Evolutionary conservation across 2,113 vertebrate genomes (phyloP).

Genomic region (Polyodon spathula): DNA sequence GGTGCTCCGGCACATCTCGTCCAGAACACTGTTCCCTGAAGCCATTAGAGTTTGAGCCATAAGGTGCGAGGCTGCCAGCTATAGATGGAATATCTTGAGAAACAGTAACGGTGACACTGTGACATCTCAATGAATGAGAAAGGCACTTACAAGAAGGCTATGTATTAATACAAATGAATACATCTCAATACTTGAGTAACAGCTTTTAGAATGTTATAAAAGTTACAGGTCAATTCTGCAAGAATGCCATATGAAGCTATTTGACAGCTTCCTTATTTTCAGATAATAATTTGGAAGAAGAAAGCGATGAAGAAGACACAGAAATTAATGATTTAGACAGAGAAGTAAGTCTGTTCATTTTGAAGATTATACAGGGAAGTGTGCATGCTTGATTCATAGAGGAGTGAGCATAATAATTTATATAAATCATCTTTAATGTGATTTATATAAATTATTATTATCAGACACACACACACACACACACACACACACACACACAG

Average conservation of each 20-base stretch:
- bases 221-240: no score
- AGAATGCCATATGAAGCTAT: neutral
- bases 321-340: neutral
- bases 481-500: neutral
- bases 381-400: neutral
- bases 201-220: no score
- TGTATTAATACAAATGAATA: no score
- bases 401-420: neutral
- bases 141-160: no score
- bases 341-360: conserved; percentile 7
- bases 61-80: no score
- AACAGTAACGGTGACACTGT: no score
- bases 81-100: no score
- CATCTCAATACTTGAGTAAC: no score
- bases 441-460: no score
- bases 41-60: neutral
- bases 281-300: conserved; percentile 13
- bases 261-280: neutral
- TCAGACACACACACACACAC: neutral
- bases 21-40: conserved; percentile 1
- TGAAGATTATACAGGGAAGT: neutral
- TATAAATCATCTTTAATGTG: neutral
- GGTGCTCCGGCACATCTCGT: conserved; percentile 4
- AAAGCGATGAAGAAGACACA: conserved; percentile 12
- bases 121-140: no score